Evolutionary conservation across 2,797 vertebrate genomes (phyloP), one percentile per base, ranked within the genome.

Genomic region (Smutsia temminckii): DNA sequence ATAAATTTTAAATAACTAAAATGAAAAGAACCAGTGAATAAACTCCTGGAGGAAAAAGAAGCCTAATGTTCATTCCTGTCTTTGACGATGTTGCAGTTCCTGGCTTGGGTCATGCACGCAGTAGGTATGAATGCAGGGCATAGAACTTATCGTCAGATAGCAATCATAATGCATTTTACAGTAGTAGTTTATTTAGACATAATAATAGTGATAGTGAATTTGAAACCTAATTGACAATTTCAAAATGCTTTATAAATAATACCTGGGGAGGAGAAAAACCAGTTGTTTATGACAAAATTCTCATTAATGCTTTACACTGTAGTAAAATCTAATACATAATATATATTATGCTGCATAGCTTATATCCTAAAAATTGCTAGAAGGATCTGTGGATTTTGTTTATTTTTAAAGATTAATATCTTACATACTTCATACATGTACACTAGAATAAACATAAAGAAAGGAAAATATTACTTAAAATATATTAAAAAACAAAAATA

Each of bases 61-160:
- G 25, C 20, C 8, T 32, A 68, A 23, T 88, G 5, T 79, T 95
- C 13, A 77, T 89, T 93, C 9, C 34, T 87, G 23, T 77, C 57
- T 95, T 90, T 20, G n/a, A 84, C 16, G 53, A 25, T 16, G 3
- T 86, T 61, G 17, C 75, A 89, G 49, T 74, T 81, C 23, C 69
- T 81, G 46, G 13, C 37, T 81, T 25, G n/a, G 20, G 17, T 87
- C 14, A 68, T 55, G 8, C 13, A 37, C 12, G 34, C 21, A 77
- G 42, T 53, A 80, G 66, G 20, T 57, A 61, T n/a, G 74, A 96
- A 85, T 27, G 5, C 23, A 90, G 40, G 5, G 17, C 64, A 25
- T 69, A 77, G 9, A 75, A 69, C 69, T 81, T 85, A 81, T 84
- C 77, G 81, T 59, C 95, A 95, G 90, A n/a, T 64, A 93, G 1